These are phyloP conservation scores for Anguilla obscura DNA, from an alignment of 2,797 vertebrate species.

Conservation along the genomic window DNA sequence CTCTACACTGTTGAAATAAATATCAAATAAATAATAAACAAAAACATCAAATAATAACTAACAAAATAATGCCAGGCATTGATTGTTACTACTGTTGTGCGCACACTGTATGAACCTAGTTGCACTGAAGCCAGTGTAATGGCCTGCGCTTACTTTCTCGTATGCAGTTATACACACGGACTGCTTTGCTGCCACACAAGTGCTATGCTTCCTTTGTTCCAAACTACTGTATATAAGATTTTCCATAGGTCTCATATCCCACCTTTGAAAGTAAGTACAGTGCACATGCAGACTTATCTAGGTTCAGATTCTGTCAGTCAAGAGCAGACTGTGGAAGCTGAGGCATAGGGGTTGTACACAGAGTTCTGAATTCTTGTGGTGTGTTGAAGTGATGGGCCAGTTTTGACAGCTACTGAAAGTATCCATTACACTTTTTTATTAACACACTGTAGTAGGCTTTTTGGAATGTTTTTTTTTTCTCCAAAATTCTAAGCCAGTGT, in stretches of 20 bases:
- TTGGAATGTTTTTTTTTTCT: too few species aligned
- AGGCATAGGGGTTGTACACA: not conserved
- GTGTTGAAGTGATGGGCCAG: not conserved
- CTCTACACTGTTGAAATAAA: too few species aligned
- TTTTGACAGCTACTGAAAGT: conserved; percentile 22
- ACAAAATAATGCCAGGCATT: not conserved
- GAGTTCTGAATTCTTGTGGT: not conserved
- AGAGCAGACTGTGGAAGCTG: not conserved
- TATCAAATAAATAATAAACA: too few species aligned
- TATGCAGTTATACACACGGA: not conserved
- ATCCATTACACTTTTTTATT: not conserved
- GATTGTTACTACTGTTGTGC: not conserved
- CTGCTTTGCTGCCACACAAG: not conserved
- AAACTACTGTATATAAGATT: not conserved
- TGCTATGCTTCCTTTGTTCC: not conserved
- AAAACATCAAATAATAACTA: too few species aligned
- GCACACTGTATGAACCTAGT: not conserved
- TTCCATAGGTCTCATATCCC: not conserved
- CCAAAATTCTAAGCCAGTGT: too few species aligned
- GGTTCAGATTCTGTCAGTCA: not conserved
- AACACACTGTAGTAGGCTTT: too few species aligned
- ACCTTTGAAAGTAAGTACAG: not conserved
- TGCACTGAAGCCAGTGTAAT: not conserved
- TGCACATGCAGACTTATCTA: not conserved
- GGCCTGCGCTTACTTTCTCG: not conserved